Conservation (phyloP, 2,888 invertebrate species). For the Opisthograptis luteolata region DNA sequence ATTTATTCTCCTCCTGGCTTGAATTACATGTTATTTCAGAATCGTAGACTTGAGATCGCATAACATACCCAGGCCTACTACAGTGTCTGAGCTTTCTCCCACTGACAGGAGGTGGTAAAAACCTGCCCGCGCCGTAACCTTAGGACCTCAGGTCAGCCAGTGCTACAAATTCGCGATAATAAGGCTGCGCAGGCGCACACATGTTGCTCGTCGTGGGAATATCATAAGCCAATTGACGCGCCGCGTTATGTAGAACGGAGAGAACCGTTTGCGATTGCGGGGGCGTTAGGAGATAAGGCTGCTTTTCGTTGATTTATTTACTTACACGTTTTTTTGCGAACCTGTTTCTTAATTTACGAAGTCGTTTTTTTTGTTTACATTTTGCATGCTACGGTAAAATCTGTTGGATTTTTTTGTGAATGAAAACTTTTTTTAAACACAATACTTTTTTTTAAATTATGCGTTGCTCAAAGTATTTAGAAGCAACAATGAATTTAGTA, state of each 20-base stretch:
- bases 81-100: conserved; percentile 2
- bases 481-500: not conserved
- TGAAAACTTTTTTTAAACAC: too few species aligned
- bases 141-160: conserved; percentile 27
- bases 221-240: conserved; percentile 59
- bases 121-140: conserved; percentile 3
- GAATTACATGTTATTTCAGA: too few species aligned
- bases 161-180: conserved; percentile 39
- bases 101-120: conserved; percentile 9
- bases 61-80: too few species aligned
- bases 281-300: conserved; percentile 45
- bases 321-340: too few species aligned
- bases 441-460: not conserved
- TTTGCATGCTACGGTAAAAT: too few species aligned
- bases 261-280: conserved; percentile 60
- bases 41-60: too few species aligned
- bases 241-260: conserved; percentile 62
- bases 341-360: too few species aligned
- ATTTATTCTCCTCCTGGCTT: too few species aligned
- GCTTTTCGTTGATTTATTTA: not conserved
- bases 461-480: not conserved
- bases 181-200: conserved; percentile 24
- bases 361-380: too few species aligned
- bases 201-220: conserved; percentile 63
- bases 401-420: too few species aligned